Conservation (phyloP, 2,888 invertebrate species). For the Lacanobia wlatinum region DNA sequence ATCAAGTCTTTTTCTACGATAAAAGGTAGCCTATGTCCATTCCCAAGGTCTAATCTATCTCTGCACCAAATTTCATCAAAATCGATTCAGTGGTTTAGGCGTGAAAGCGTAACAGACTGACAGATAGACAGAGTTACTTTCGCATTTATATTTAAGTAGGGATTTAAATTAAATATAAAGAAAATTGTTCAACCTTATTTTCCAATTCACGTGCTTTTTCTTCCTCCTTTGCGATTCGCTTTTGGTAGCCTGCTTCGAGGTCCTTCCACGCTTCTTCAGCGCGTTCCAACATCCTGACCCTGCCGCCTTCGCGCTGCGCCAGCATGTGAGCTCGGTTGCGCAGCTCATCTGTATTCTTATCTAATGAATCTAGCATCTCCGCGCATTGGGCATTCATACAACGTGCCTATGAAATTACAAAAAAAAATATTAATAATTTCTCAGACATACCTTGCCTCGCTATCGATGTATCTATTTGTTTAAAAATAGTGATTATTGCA, state of each 20-base stretch:
- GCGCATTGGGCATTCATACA: constrained; percentile 75
- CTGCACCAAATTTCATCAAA: no score
- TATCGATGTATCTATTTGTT: not conserved
- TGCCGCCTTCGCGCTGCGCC: constrained; percentile 80
- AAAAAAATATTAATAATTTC: constrained; percentile 1
- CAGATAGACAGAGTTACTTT: no score
- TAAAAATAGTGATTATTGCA: not conserved
- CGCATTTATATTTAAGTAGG: no score
- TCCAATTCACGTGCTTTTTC: constrained; percentile 81
- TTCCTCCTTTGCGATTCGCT: constrained; percentile 74
- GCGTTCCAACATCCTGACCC: constrained; percentile 81
- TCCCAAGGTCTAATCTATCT: no score
- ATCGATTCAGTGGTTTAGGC: no score
- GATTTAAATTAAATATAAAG: no score
- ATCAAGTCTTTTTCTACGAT: no score
- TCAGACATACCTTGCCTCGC: not conserved
- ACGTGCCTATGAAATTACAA: constrained; percentile 74
- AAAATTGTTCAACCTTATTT: constrained; percentile 73
- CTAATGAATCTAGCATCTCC: constrained; percentile 74
- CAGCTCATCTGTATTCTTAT: constrained; percentile 73
- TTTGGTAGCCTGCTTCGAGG: constrained; percentile 81
- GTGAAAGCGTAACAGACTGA: no score
- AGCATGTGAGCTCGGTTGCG: constrained; percentile 75
- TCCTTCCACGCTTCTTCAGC: constrained; percentile 86
- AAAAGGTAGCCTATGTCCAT: no score